Percentiles rank a stretch among this genome's conserved stretches.
phyloP scores from a whole-genome alignment of 1,140 invertebrate genomes.

The Calycopis cecrops region DNA sequence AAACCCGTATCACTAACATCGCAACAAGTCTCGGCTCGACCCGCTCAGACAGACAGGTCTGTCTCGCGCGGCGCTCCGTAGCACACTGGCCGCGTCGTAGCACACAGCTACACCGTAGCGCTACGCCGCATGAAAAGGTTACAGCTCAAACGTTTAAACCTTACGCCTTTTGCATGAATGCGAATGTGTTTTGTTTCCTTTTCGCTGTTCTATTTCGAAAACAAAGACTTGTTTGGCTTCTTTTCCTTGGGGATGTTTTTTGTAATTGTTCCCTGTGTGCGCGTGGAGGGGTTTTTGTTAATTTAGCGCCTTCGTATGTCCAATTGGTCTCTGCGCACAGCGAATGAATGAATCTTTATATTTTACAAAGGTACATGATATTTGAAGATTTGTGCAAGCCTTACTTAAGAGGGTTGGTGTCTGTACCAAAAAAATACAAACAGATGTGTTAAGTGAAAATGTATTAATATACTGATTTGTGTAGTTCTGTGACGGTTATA shows the following conservation, averaged over 20 bases:
- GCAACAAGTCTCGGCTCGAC: slow-evolving; percentile 34
- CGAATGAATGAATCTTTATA: no score
- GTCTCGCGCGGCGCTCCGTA: slow-evolving; percentile 38
- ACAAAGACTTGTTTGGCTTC: slow-evolving; percentile 54
- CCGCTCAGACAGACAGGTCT: slow-evolving; percentile 28
- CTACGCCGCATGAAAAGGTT: slow-evolving; percentile 55
- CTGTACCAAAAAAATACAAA: no score
- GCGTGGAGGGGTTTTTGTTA: slow-evolving; percentile 6
- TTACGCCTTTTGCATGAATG: slow-evolving; percentile 64
- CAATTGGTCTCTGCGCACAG: no score
- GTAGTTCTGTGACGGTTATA: no score
- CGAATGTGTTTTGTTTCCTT: slow-evolving; percentile 62
- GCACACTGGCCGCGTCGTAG: slow-evolving; percentile 50
- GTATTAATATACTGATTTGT: no score
- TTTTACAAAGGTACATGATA: no score
- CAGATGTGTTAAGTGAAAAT: no score
- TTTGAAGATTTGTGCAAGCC: no score
- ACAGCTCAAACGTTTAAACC: slow-evolving; percentile 60
- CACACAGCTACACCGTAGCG: slow-evolving; percentile 41
- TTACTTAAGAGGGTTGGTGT: no score
- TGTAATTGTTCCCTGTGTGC: slow-evolving; percentile 9
- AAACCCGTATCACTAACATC: slow-evolving; percentile 33
- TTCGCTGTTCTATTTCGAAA: slow-evolving; percentile 52
- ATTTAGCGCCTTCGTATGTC: background rate
- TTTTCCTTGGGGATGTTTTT: slow-evolving; percentile 29